Percentiles rank a stretch among this genome's conserved stretches.
Conservation (phyloP, 1,140 invertebrate genomes). For the Orussus abietinus region DNA sequence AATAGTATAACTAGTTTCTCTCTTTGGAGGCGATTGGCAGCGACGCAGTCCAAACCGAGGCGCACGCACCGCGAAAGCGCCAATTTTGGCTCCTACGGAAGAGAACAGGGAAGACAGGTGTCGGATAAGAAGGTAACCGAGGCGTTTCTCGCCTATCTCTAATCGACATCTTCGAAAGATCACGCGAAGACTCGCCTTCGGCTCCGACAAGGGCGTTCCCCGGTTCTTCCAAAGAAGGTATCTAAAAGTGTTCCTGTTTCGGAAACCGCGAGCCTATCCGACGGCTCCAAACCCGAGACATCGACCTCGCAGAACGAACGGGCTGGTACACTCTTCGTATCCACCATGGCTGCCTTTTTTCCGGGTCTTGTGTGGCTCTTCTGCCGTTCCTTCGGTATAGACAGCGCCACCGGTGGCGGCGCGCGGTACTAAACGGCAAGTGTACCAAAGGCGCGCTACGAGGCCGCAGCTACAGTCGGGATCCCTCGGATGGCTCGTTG, state of each 20-base stretch:
- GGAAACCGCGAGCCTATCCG: too few species aligned
- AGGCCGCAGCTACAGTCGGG: too few species aligned
- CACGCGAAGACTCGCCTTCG: too few species aligned
- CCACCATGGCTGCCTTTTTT: not conserved
- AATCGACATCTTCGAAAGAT: constrained; percentile 8
- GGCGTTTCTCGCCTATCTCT: constrained; percentile 9
- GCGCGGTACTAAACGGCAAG: too few species aligned
- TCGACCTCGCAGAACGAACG: too few species aligned
- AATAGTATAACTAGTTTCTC: constrained; percentile 25
- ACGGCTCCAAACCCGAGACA: too few species aligned
- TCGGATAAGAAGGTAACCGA: constrained; percentile 4
- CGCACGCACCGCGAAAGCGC: constrained; percentile 10
- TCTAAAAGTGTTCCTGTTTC: too few species aligned
- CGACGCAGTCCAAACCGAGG: not conserved
- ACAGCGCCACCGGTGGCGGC: too few species aligned
- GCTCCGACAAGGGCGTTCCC: too few species aligned
- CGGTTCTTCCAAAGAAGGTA: too few species aligned
- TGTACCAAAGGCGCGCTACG: too few species aligned
- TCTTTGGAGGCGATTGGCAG: constrained; percentile 28
- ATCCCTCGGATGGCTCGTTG: not conserved
- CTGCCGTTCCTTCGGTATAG: constrained; percentile 3
- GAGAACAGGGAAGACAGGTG: constrained; percentile 32
- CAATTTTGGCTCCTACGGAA: constrained; percentile 30
- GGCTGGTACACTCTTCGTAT: not conserved
- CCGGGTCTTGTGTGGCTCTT: not conserved